Percentiles rank a stretch among this genome's conserved stretches.
phyloP scores from a whole-genome alignment of 2,113 vertebrate genomes.

The Herpetotheres cachinnans region DNA sequence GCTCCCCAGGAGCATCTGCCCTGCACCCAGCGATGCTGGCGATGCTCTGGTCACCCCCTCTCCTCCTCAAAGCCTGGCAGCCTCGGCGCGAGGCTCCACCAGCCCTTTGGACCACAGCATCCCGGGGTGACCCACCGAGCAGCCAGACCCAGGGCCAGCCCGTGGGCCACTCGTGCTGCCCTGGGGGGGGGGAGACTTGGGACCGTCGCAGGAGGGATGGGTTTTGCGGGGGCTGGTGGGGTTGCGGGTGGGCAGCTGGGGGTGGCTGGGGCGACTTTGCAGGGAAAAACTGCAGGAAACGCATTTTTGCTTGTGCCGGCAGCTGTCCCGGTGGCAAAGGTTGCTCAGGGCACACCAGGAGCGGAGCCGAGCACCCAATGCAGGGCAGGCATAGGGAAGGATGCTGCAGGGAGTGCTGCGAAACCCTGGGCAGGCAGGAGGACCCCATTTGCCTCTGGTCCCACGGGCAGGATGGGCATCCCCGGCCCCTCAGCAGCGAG shows the following conservation, averaged over 20 bases:
- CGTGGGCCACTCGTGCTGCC: not conserved
- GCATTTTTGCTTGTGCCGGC: accelerated
- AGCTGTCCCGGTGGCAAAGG: not conserved
- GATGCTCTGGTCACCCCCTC: not conserved
- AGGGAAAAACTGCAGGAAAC: not conserved
- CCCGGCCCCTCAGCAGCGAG: accelerated
- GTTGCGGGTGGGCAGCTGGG: accelerated
- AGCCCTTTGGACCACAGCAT: not conserved
- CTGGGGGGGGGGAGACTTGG: no score
- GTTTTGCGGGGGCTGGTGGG: not conserved
- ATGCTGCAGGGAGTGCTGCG: not conserved
- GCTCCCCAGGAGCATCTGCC: not conserved
- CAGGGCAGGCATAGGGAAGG: not conserved
- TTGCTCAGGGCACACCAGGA: accelerated
- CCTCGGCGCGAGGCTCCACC: not conserved
- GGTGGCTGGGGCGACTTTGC: not conserved
- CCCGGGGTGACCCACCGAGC: not conserved
- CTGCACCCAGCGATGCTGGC: not conserved
- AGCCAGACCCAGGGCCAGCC: not conserved
- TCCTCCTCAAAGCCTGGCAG: not conserved
- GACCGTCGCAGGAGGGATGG: accelerated
- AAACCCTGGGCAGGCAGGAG: not conserved
- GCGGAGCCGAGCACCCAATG: accelerated
- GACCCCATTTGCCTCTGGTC: accelerated
- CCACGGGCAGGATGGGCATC: accelerated